These are phyloP conservation scores for Arvicanthis niloticus DNA, from an alignment of 2,113 vertebrate genomes.

Conservation along the genomic window DNA sequence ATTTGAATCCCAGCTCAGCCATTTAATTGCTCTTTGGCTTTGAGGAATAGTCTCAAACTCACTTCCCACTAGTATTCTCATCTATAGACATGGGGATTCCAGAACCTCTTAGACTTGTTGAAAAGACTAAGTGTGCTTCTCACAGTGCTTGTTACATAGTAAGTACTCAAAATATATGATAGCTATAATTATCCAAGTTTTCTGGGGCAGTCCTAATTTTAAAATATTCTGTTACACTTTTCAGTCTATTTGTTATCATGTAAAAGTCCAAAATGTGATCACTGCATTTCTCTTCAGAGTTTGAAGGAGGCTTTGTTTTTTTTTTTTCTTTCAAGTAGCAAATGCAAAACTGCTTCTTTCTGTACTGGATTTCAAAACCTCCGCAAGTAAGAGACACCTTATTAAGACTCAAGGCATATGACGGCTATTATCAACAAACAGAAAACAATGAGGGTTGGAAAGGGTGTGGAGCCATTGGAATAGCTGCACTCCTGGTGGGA, in stretches of 20 bases:
- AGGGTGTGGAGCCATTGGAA: constrained; percentile 6
- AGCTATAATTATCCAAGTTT: constrained; percentile 71
- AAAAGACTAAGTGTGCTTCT: constrained; percentile 65
- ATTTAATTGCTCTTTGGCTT: constrained; percentile 21
- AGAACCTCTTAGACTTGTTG: background rate
- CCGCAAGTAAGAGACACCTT: constrained; percentile 24
- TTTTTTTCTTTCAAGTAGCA: constrained; percentile 28
- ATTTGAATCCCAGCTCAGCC: background rate
- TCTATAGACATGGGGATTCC: constrained; percentile 16
- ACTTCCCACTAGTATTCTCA: constrained; percentile 23
- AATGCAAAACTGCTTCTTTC: constrained; percentile 48
- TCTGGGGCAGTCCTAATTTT: constrained; percentile 68
- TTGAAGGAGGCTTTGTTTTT: constrained; percentile 49
- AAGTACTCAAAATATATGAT: constrained; percentile 61
- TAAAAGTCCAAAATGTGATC: constrained; percentile 70
- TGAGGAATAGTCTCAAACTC: constrained; percentile 40
- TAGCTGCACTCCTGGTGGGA: background rate
- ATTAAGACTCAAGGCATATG: constrained; percentile 42
- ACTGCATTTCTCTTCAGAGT: constrained; percentile 53
- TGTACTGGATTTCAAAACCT: constrained; percentile 46
- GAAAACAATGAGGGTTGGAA: constrained; percentile 19
- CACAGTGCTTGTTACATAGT: constrained; percentile 56
- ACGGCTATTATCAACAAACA: constrained; percentile 6
- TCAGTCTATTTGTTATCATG: constrained; percentile 54
- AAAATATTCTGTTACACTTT: constrained; percentile 71